phyloP scores from a whole-genome alignment of 2,113 vertebrate genomes.

The Myrmecophaga tridactyla region DNA sequence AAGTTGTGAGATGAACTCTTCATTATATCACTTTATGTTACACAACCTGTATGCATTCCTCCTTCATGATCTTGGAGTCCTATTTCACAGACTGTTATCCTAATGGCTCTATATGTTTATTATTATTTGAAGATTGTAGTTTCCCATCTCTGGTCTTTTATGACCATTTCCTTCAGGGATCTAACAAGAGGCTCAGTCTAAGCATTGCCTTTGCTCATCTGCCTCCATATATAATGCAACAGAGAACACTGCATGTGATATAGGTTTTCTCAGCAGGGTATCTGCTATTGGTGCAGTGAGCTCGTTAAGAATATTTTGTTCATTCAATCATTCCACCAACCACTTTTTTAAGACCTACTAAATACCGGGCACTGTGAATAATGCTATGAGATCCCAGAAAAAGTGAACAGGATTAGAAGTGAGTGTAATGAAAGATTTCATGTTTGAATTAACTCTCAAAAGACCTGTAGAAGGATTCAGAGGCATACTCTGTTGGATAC shows the following conservation, averaged over 20 bases:
- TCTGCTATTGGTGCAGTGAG: background rate
- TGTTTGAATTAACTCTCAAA: background rate
- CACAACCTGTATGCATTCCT: background rate
- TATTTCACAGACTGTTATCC: background rate
- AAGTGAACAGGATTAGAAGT: background rate
- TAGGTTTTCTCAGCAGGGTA: background rate
- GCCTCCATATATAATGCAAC: too few species aligned
- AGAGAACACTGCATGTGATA: rapidly evolving
- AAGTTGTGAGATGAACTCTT: background rate
- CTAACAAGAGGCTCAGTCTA: background rate
- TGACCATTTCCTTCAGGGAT: background rate
- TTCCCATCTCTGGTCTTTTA: background rate
- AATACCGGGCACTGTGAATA: background rate
- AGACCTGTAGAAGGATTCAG: background rate
- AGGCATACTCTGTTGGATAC: background rate
- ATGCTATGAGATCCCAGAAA: background rate
- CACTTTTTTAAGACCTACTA: background rate
- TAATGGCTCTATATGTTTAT: background rate
- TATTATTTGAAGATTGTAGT: background rate
- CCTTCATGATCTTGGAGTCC: background rate
- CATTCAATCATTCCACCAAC: background rate
- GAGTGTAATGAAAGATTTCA: background rate
- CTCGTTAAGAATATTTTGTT: background rate
- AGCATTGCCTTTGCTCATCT: background rate
- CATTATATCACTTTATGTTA: background rate